Evolutionary conservation across 2,113 vertebrate genomes (phyloP).

Genomic region (Sitta europaea): DNA sequence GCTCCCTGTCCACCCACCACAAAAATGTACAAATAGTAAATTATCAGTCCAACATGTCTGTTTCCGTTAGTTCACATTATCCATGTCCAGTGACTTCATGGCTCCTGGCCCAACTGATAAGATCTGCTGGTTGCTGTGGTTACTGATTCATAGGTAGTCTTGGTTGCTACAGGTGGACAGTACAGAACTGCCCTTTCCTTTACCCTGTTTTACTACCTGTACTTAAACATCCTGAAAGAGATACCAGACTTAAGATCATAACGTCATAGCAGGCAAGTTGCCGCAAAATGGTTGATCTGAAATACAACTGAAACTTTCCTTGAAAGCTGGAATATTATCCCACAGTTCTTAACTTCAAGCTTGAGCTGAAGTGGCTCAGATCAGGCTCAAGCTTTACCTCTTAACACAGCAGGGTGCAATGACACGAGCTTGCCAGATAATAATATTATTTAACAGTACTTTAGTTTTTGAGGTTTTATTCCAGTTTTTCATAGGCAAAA

Average conservation of each 20-base stretch:
- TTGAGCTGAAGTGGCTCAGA: neutral
- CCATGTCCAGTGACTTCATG: neutral
- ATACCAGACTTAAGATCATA: neutral
- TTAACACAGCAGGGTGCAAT: neutral
- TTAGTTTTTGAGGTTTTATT: neutral
- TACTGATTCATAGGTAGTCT: neutral
- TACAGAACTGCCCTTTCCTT: neutral
- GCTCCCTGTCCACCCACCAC: neutral
- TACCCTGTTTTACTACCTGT: neutral
- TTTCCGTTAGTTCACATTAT: neutral
- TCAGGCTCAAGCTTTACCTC: neutral
- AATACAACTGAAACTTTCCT: neutral
- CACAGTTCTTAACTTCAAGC: neutral
- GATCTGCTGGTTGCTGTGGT: neutral
- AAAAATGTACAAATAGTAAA: neutral
- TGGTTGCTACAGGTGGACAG: neutral
- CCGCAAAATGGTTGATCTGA: neutral
- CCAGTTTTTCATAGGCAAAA: neutral
- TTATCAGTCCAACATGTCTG: neutral
- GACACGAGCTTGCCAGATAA: neutral
- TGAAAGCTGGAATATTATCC: neutral
- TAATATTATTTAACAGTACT: neutral
- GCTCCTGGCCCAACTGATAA: neutral
- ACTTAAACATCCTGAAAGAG: neutral
- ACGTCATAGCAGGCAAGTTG: neutral